Evolutionary conservation across 2,888 invertebrate genomes (phyloP), one percentile per base, ranked within the genome.

Genomic region (Cancer borealis): DNA sequence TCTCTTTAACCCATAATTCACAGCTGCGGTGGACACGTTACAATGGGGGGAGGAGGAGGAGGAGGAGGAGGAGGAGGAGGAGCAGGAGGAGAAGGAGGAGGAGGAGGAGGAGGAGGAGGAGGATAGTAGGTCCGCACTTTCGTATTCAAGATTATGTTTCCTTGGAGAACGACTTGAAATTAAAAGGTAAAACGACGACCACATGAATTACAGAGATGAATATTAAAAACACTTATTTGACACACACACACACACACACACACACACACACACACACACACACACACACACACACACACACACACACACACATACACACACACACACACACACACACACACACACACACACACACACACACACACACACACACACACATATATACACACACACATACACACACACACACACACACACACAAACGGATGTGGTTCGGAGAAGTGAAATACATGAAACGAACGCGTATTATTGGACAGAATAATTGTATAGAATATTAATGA

Each of bases 41-140:
- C 30, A 79, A 30, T 30, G 79, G 30, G 3, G 66, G 17, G 21
- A 10, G 5, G 30, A 30, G 6, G 30, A 4, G 30, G 66, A 66
- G 17, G 66, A 21, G 66, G 17, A 66, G 54, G 54, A 21, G 66
- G 66, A 66, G 66, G 66, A 66, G 66, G 66, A 66, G 66, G 66
- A 66, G 2, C 39, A 39, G n/a, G n/a, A n/a, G n/a, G n/a, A n/a
- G n/a, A n/a, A n/a, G 10, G 79, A 73, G 73, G 73, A 73, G 73
- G 73, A 73, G 73, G 73, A 73, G 73, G 73, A 73, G 73, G 73
- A 73, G 73, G n/a, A 73, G 73, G 73, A 73, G n/a, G 73, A 73
- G 73, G 73, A 73, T 73, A 73, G n/a, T 73, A 21, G 73, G n/a
- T 73, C 8, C 73, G 21, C 73, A 73, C 73, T 73, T 73, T 21